Evolutionary conservation across 2,113 vertebrate genomes (phyloP).

Genomic region (Amphilophus citrinellus): DNA sequence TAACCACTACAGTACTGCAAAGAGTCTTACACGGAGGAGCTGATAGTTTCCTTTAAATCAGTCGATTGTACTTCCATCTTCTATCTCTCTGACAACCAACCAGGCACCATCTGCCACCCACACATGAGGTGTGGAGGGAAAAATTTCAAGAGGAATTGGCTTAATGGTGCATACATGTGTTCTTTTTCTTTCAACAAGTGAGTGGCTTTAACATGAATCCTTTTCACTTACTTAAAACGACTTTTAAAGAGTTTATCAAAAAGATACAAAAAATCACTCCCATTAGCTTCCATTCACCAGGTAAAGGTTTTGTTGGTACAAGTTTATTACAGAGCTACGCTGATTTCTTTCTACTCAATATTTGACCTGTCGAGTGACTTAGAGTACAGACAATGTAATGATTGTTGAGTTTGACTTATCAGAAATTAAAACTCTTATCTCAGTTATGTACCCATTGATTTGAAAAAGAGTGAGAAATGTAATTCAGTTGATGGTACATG

Average conservation of each 20-base stretch:
- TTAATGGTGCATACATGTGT: conserved; percentile 27
- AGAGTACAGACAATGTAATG: conserved; percentile 56
- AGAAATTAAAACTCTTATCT: conserved; percentile 74
- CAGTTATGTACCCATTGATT: conserved; percentile 55
- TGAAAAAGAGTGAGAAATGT: conserved; percentile 37
- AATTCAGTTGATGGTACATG: conserved; percentile 51
- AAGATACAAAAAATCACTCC: conserved; percentile 3
- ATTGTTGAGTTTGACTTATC: conserved; percentile 57
- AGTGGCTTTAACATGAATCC: background rate
- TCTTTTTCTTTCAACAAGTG: conserved; percentile 27
- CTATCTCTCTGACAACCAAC: conserved; percentile 63
- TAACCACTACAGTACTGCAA: conserved; percentile 12
- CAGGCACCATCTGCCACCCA: conserved; percentile 65
- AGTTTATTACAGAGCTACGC: conserved; percentile 16
- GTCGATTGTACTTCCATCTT: conserved; percentile 51
- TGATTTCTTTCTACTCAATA: conserved; percentile 29
- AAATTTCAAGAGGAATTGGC: conserved; percentile 33
- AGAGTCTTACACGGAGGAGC: conserved; percentile 32
- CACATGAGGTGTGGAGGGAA: conserved; percentile 59
- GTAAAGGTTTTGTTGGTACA: conserved; percentile 42
- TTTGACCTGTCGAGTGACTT: conserved; percentile 59
- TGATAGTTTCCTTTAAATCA: conserved; percentile 59
- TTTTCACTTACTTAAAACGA: background rate
- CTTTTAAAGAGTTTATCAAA: conserved; percentile 15
- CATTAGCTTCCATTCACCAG: conserved; percentile 8